These are phyloP conservation scores for Clamator glandarius DNA, from an alignment of 2,797 vertebrate species.

Conservation along the genomic window DNA sequence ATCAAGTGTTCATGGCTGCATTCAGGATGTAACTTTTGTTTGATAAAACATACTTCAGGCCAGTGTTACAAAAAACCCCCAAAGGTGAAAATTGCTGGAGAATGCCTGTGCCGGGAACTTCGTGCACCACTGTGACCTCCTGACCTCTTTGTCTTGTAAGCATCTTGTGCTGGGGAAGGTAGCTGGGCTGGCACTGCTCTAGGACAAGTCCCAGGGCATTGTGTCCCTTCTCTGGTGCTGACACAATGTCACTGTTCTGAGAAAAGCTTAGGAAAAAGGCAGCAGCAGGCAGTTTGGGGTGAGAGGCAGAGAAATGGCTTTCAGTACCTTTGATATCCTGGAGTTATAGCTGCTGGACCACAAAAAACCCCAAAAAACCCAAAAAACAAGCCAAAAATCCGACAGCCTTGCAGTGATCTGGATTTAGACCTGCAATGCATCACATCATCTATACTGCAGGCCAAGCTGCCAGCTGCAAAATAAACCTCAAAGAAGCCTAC, in stretches of 20 bases:
- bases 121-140: not conserved
- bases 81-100: not conserved
- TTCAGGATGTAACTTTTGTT: not conserved
- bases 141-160: not conserved
- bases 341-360: not conserved
- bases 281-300: not conserved
- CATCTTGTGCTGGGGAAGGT: not conserved
- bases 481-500: not conserved
- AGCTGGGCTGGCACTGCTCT: not conserved
- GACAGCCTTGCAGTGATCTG: not conserved
- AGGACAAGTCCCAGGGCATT: not conserved
- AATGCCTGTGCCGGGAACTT: not conserved
- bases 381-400: not conserved
- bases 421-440: not conserved
- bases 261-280: not conserved
- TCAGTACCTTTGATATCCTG: not conserved
- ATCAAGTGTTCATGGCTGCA: not conserved
- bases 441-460: not conserved
- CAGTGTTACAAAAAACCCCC: not conserved
- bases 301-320: not conserved
- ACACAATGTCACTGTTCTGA: not conserved
- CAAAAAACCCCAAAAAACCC: not conserved
- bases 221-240: rapidly evolving
- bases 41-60: not conserved
- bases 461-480: not conserved